Conservation (phyloP, 2,888 invertebrate genomes). For the Zeuzera pyrina region DNA sequence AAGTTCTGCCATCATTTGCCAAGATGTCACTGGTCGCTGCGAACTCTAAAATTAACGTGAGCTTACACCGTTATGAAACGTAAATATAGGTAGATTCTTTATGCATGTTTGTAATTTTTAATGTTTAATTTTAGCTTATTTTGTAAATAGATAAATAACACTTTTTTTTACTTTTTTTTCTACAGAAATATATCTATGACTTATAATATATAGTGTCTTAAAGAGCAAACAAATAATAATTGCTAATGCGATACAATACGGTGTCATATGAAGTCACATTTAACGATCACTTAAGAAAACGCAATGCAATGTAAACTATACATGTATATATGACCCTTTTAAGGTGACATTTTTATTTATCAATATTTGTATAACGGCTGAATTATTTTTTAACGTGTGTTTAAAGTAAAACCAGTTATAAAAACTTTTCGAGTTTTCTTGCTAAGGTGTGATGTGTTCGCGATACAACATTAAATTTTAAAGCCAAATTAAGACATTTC, state of each 20-base stretch:
- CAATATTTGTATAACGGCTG: slow-evolving; percentile 21
- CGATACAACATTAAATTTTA: slow-evolving; percentile 7
- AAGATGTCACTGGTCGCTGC: too few relatives aligned
- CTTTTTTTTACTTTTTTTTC: too few relatives aligned
- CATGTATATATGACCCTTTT: slow-evolving; percentile 18
- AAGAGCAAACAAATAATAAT: too few relatives aligned
- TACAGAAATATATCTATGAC: too few relatives aligned
- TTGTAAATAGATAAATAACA: too few relatives aligned
- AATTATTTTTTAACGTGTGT: slow-evolving; percentile 4
- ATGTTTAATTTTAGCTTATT: too few relatives aligned
- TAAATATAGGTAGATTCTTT: too few relatives aligned
- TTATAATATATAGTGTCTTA: too few relatives aligned
- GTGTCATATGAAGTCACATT: slow-evolving; percentile 9
- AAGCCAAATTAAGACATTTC: slow-evolving; percentile 3
- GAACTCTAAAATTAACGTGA: too few relatives aligned
- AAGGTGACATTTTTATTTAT: slow-evolving; percentile 24
- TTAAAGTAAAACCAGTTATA: slow-evolving; percentile 4
- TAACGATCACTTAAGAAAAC: slow-evolving; percentile 25
- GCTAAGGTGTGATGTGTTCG: slow-evolving; percentile 3
- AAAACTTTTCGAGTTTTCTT: slow-evolving; percentile 4
- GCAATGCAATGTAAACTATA: slow-evolving; percentile 27
- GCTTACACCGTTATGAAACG: too few relatives aligned
- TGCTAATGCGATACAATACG: slow-evolving; percentile 11
- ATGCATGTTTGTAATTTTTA: too few relatives aligned
- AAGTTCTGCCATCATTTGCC: too few relatives aligned